A percentile compares a stretch with the other conserved stretches of the same genome.
These are phyloP conservation scores for Dallia pectoralis DNA, from an alignment of 2,797 vertebrate species.

Conservation along the genomic window DNA sequence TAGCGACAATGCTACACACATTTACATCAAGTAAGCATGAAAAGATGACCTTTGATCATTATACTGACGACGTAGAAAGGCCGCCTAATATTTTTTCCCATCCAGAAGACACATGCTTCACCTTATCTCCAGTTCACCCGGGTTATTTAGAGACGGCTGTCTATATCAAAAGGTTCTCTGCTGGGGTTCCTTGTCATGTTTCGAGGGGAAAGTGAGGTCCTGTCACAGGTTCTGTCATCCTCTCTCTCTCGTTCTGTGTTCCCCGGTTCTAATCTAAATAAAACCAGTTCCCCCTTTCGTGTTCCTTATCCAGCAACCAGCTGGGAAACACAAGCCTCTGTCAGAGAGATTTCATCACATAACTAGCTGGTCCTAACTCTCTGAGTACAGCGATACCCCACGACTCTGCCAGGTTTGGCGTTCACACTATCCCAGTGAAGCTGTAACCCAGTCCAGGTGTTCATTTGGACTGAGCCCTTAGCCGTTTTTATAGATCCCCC, in stretches of 20 bases:
- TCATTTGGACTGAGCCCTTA: too few relatives aligned
- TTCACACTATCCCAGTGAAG: too few relatives aligned
- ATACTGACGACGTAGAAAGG: constrained; percentile 9
- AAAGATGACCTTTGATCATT: constrained; percentile 35
- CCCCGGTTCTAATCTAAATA: constrained; percentile 70
- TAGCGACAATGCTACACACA: background rate
- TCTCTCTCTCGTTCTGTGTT: constrained; percentile 52
- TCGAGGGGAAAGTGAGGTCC: constrained; percentile 63
- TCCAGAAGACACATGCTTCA: constrained; percentile 39
- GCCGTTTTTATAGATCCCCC: too few relatives aligned
- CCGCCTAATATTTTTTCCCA: background rate
- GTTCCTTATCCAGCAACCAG: constrained; percentile 27
- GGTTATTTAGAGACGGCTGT: constrained; percentile 67
- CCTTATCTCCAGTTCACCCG: constrained; percentile 43
- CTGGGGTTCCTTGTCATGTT: constrained; percentile 69
- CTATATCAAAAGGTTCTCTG: constrained; percentile 67
- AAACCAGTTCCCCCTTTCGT: constrained; percentile 48
- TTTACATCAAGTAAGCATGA: background rate
- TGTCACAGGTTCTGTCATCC: constrained; percentile 54
- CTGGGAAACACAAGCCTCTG: constrained; percentile 40
- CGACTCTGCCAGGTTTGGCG: too few relatives aligned
- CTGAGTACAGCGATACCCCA: too few relatives aligned
- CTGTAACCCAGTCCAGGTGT: too few relatives aligned
- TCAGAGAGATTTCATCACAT: constrained; percentile 9
- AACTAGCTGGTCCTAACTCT: too few relatives aligned